Conservation (phyloP, 2,113 vertebrate genomes). For the Dasyornis broadbenti region DNA sequence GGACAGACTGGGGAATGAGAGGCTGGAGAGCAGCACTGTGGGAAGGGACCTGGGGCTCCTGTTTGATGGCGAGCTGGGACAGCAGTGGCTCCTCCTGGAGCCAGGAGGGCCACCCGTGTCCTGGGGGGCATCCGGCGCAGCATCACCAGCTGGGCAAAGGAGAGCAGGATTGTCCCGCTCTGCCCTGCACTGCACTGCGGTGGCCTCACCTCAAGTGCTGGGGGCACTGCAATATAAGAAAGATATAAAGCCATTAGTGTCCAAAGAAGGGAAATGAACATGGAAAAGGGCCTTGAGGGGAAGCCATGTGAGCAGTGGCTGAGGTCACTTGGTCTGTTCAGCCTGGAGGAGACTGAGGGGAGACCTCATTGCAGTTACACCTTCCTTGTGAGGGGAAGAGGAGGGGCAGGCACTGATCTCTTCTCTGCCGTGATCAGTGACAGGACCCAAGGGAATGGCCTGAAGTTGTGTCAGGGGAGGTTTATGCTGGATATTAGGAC, state of each 20-base stretch:
- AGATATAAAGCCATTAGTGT: rapidly evolving
- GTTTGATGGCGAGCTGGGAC: rapidly evolving
- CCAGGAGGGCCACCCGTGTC: rapidly evolving
- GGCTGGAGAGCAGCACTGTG: rapidly evolving
- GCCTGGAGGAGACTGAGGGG: background rate
- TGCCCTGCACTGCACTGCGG: background rate
- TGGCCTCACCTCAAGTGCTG: rapidly evolving
- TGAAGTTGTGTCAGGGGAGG: background rate
- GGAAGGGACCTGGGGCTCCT: background rate
- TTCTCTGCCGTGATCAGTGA: background rate
- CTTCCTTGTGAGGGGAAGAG: rapidly evolving
- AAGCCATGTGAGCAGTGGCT: rapidly evolving
- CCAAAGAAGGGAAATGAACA: background rate
- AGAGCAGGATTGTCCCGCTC: background rate
- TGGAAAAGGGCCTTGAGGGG: background rate
- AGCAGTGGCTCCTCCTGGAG: background rate
- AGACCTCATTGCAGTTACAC: background rate
- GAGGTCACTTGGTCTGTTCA: background rate
- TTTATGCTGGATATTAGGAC: background rate
- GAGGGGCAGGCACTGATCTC: background rate
- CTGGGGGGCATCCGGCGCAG: background rate
- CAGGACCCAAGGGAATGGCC: rapidly evolving
- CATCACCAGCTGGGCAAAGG: rapidly evolving
- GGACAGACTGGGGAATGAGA: background rate
- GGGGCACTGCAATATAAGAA: too few species aligned